Percentiles rank a stretch among this genome's conserved stretches.
These are phyloP conservation scores for Tapera naevia DNA, from an alignment of 2,797 vertebrate genomes.

Conservation along the genomic window DNA sequence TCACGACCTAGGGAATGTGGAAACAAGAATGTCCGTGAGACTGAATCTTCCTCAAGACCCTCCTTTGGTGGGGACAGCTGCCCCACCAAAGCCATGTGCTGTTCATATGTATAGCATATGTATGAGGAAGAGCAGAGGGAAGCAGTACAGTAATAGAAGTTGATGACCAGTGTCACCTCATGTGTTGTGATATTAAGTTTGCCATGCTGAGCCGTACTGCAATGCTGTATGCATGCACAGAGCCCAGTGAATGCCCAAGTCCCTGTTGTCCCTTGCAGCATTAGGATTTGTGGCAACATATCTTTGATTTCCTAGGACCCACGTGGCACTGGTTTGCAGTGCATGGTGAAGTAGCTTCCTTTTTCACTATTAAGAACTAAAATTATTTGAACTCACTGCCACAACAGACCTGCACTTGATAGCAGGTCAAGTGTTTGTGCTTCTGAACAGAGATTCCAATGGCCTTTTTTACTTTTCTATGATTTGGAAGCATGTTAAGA, in stretches of 20 bases:
- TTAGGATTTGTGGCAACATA: background rate
- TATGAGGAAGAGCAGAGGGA: background rate
- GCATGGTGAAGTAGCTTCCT: background rate
- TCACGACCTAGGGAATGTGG: background rate
- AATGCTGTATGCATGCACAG: background rate
- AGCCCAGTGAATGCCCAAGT: background rate
- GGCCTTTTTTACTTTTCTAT: background rate
- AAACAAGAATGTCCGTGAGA: fast-evolving
- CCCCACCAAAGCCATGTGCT: background rate
- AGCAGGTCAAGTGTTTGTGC: background rate
- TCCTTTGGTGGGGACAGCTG: background rate
- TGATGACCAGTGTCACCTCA: background rate
- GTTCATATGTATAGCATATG: no score
- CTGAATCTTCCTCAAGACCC: background rate
- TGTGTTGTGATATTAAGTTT: background rate
- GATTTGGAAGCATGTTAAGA: background rate
- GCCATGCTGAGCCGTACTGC: background rate
- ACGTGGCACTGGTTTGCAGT: background rate
- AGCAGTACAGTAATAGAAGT: background rate
- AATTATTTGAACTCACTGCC: background rate
- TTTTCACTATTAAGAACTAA: background rate
- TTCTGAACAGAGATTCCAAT: background rate
- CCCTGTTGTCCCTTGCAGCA: background rate
- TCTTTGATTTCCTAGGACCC: background rate
- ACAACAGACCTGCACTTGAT: background rate